phyloP scores from a whole-genome alignment of 2,113 vertebrate species.

The Gambusia affinis region DNA sequence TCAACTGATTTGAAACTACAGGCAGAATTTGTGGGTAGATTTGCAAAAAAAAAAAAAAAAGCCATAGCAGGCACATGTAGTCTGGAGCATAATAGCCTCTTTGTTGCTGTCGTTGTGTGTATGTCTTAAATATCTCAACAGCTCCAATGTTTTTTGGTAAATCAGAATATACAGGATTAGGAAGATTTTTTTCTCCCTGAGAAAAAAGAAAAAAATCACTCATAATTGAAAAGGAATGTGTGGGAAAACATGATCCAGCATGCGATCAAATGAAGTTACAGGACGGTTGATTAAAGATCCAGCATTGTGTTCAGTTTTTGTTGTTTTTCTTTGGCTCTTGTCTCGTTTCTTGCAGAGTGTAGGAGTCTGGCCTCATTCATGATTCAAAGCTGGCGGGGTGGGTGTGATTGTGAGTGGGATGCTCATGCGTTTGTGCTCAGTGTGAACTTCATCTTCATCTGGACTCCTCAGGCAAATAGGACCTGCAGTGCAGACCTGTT shows the following conservation, averaged over 20 bases:
- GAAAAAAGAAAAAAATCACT: conserved; percentile 14
- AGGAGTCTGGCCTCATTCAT: conserved; percentile 77
- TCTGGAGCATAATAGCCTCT: not conserved
- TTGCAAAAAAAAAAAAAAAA: not conserved
- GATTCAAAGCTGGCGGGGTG: conserved; percentile 67
- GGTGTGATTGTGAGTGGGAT: conserved; percentile 19
- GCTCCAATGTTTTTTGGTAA: conserved; percentile 35
- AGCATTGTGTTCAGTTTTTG: conserved; percentile 61
- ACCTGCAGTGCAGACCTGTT: conserved; percentile 64
- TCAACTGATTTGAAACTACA: not conserved
- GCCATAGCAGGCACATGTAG: not conserved
- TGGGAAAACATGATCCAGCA: conserved; percentile 67
- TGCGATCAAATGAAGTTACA: conserved; percentile 74
- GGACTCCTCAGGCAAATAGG: conserved; percentile 46
- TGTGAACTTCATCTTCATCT: conserved; percentile 71
- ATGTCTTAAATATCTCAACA: conserved; percentile 13
- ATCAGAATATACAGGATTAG: conserved; percentile 39
- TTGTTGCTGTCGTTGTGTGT: not conserved
- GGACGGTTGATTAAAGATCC: conserved; percentile 77
- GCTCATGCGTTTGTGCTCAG: conserved; percentile 50
- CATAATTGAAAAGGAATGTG: conserved; percentile 58
- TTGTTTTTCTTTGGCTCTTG: conserved; percentile 31
- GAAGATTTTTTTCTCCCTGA: conserved; percentile 15
- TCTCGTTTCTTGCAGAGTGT: conserved; percentile 61
- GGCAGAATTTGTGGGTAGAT: not conserved